Conservation (phyloP, 1,140 invertebrate species). For the Microplitis demolitor region DNA sequence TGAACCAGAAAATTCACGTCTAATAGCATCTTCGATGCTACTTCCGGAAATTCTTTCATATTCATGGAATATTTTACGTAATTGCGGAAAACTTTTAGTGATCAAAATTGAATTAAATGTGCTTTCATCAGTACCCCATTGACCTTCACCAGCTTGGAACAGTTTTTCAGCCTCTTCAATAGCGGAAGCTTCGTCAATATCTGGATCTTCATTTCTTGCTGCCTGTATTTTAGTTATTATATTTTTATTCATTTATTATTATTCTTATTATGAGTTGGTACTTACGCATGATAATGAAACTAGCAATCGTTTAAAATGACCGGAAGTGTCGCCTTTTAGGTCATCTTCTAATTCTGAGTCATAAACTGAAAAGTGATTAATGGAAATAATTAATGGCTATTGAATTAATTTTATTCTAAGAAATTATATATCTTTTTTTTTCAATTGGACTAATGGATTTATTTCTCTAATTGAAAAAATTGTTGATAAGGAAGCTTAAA, state of each 20-base stretch:
- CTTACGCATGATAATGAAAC: constrained; percentile 73
- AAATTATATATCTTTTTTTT: neutral
- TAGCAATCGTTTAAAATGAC: constrained; percentile 83
- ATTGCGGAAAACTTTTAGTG: constrained; percentile 79
- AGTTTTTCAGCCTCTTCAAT: constrained; percentile 74
- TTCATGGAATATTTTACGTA: constrained; percentile 80
- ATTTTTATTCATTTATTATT: neutral
- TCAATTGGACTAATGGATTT: too few relatives aligned
- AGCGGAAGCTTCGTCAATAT: constrained; percentile 71
- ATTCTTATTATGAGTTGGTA: constrained; percentile 39
- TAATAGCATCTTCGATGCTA: constrained; percentile 84
- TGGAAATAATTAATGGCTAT: neutral
- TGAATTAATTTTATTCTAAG: neutral
- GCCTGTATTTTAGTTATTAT: constrained; percentile 46
- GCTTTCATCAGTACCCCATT: constrained; percentile 88
- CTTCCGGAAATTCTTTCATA: constrained; percentile 78
- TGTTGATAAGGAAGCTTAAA: too few relatives aligned
- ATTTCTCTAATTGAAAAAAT: too few relatives aligned
- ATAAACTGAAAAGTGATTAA: constrained; percentile 67
- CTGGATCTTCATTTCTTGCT: constrained; percentile 58
- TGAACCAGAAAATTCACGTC: constrained; percentile 85
- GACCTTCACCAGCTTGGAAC: constrained; percentile 74
- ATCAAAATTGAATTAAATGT: constrained; percentile 83
- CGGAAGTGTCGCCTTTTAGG: constrained; percentile 84
- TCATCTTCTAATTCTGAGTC: constrained; percentile 78